Percentiles rank a stretch among this genome's conserved stretches.
These are phyloP conservation scores for Acrocephalus kingi DNA, from an alignment of 2,113 vertebrate genomes.

Conservation along the genomic window DNA sequence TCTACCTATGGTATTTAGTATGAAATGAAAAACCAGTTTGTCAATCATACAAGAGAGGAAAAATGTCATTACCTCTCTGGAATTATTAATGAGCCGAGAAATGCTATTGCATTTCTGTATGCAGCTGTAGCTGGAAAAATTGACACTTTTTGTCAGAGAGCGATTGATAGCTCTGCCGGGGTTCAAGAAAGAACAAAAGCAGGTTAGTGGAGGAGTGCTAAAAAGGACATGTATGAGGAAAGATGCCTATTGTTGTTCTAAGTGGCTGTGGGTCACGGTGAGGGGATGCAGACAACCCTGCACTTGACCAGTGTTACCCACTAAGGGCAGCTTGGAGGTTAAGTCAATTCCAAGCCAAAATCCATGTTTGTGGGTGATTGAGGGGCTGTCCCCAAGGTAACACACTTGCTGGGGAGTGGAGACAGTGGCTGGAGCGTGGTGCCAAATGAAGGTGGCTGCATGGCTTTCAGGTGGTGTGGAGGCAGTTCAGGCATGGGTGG, in stretches of 20 bases:
- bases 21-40: background rate
- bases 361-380: fast-evolving
- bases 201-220: background rate
- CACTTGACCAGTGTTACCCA: background rate
- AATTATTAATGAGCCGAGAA: conserved; percentile 14
- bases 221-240: background rate
- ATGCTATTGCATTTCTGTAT: background rate
- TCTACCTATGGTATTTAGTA: background rate
- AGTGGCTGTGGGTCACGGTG: background rate
- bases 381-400: background rate
- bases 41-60: background rate
- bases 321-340: background rate
- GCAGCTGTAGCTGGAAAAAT: background rate
- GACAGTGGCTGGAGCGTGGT: background rate
- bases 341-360: background rate
- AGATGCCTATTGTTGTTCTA: background rate
- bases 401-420: background rate
- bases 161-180: background rate
- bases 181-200: background rate
- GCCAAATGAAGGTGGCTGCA: fast-evolving
- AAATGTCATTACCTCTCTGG: background rate
- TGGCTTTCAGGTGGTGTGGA: background rate
- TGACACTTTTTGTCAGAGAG: background rate
- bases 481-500: background rate
- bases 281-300: background rate